Evolutionary conservation across 2,888 invertebrate genomes (phyloP), one percentile per base, ranked within the genome.

Genomic region (Drosophila robusta): DNA sequence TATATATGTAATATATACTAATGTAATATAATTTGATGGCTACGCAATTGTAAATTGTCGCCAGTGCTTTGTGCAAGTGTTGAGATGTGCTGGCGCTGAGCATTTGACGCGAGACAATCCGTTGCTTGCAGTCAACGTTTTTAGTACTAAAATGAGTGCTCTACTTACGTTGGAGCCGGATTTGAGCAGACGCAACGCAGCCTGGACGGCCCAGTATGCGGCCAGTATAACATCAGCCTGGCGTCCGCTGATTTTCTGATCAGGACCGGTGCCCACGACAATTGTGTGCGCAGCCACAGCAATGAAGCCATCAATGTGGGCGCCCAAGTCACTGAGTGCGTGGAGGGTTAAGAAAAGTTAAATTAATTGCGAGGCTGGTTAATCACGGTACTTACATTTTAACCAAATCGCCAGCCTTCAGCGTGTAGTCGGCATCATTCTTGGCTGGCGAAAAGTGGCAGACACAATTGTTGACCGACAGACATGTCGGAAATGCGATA

Each of bases 381-480:
- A 7, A 5, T 22, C 9, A 11, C 8, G 3, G n/a, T 82, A 95
- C 96, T 95, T 94, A 98, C 98, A 98, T 96, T 95, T 99, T 99
- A 65, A 98, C 98, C 87, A 99, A 93, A 94, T 99, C 99, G 63
- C 97, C 98, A 87, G 96, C 95, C 92, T 98, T 96, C 62, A 99
- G 93, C 74, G 94, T 93, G 83, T 95, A 95, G 93, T 98, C 98
- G 14, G 96, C 94, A 93, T 99, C 99, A 93, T 97, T 97, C 80
- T 96, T 96, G 75, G 99, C 95, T 24, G 99, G 99, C 51, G 99
- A 99, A 92, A 96, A 99, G 93, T 99, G 99, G 93, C 99, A 99
- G 92, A 99, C 98, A 93, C 99, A 99, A 93, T 99, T 99, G 93
- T 99, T 99, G 62, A 98, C 96, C 18, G 99, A 99, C 73, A 99